Conservation (phyloP, 2,113 vertebrate genomes). For the Syrmaticus mikado region DNA sequence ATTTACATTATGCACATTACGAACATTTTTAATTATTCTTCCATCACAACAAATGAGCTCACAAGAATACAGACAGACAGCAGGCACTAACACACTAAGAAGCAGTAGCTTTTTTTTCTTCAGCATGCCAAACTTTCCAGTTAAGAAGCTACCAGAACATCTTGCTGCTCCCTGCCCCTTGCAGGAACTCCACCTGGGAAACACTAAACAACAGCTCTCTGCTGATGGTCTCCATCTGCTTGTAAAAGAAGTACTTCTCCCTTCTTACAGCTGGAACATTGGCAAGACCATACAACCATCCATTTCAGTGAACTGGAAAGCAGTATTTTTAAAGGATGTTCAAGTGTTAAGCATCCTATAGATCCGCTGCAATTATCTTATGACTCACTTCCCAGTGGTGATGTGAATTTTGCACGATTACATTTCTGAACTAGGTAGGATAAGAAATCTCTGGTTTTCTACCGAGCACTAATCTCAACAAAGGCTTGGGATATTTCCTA, state of each 20-base stretch:
- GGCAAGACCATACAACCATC: background rate
- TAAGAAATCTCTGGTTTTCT: slow-evolving; percentile 4
- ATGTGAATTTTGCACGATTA: slow-evolving; percentile 6
- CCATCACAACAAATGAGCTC: background rate
- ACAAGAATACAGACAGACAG: background rate
- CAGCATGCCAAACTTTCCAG: background rate
- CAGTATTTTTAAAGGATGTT: background rate
- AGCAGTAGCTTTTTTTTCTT: background rate
- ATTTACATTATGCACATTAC: background rate
- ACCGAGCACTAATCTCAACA: background rate
- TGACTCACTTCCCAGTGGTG: slow-evolving; percentile 4
- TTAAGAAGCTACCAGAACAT: background rate
- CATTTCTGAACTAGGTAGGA: background rate
- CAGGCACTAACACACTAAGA: background rate
- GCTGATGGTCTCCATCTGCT: accelerated
- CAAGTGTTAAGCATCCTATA: background rate
- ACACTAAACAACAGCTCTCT: background rate
- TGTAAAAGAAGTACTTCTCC: background rate
- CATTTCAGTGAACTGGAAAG: background rate
- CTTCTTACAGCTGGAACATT: background rate
- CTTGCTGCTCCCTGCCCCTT: background rate
- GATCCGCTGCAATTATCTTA: slow-evolving; percentile 2
- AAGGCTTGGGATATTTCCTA: background rate
- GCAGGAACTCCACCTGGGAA: background rate
- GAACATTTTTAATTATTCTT: background rate